phyloP scores from a whole-genome alignment of 2,888 invertebrate species.

The Buathra laborator region DNA sequence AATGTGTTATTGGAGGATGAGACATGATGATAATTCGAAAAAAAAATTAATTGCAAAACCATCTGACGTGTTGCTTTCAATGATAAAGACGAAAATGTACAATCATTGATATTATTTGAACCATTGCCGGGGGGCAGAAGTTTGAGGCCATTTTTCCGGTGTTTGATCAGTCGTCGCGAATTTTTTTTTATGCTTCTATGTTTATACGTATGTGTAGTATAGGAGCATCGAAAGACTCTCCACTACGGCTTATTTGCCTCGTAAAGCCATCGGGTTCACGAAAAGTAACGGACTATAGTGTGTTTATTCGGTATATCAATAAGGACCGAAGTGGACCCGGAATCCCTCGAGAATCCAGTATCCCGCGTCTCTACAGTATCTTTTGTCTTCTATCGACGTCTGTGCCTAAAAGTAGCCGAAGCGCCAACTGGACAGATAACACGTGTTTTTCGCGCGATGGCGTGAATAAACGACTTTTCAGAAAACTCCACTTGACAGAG shows the following conservation, averaged over 20 bases:
- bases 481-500: constrained; percentile 50
- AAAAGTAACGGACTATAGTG: constrained; percentile 72
- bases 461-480: constrained; percentile 38
- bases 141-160: neutral
- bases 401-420: constrained; percentile 47
- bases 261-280: constrained; percentile 70
- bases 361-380: constrained; percentile 20
- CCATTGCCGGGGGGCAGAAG: neutral
- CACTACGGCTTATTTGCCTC: constrained; percentile 71
- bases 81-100: neutral
- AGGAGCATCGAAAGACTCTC: neutral
- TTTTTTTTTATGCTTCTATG: neutral
- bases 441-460: constrained; percentile 45
- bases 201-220: neutral
- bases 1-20: too few species aligned
- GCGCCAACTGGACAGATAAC: constrained; percentile 35
- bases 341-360: constrained; percentile 69
- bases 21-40: too few species aligned
- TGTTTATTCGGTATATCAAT: constrained; percentile 81
- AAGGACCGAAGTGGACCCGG: constrained; percentile 73
- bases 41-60: too few species aligned
- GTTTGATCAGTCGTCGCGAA: neutral
- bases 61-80: neutral
- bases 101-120: neutral
- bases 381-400: constrained; percentile 35